Base-by-base conservation (phyloP, 2,797 vertebrate species). In the Helostoma temminkii region DNA sequence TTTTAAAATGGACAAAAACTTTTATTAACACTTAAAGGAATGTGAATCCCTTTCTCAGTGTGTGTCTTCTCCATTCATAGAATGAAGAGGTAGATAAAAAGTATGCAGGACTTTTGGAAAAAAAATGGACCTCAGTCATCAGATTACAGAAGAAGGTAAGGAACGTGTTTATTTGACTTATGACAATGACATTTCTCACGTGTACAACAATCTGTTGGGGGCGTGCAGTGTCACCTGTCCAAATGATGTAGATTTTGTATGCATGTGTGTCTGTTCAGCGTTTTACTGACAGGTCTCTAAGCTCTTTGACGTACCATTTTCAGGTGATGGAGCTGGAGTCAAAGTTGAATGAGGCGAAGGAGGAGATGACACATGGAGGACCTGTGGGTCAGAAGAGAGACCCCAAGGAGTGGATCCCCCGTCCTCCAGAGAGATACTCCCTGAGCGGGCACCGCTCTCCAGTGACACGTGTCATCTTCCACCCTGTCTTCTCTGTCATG, bases 31-130 rank as follows among this genome's bases (percentile, higher is more conserved):
- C 18, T 19, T 10, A 39, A 6, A 32, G 16, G 9, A 39, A 22
- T 48, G 9, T 49, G 5, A 9, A 45, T 48, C 9, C 7, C 1
- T 41, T 65, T 66, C 12, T 80, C 5, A 48, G 0, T 66, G 42
- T 56, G 9, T 42, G 15, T 80, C 66, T 81, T 43, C 8, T 42
- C 8, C 72, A 9, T 21, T 59, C 19, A 28, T 76, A 99, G 98
- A 99, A 99, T 95, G 98, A 99, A 95, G 98, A 99, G 81, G 93
- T 97, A 95, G 98, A 99, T 94, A 99, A 99, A 91, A 99, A 99
- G 92, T 99, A 98, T 83, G 98, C 98, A 34, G 98, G 98, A 19
- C 96, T 99, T 91, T 94, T 99, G 96, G 97, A 99, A 94, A 99
- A 99, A 80, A 99, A 99, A 93, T 99, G 98, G 98, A 99, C 98